A percentile compares a stretch with the other conserved stretches of the same genome.
These are phyloP conservation scores for Drosophila mayaguana DNA, from an alignment of 2,888 invertebrate genomes.

Conservation along the genomic window DNA sequence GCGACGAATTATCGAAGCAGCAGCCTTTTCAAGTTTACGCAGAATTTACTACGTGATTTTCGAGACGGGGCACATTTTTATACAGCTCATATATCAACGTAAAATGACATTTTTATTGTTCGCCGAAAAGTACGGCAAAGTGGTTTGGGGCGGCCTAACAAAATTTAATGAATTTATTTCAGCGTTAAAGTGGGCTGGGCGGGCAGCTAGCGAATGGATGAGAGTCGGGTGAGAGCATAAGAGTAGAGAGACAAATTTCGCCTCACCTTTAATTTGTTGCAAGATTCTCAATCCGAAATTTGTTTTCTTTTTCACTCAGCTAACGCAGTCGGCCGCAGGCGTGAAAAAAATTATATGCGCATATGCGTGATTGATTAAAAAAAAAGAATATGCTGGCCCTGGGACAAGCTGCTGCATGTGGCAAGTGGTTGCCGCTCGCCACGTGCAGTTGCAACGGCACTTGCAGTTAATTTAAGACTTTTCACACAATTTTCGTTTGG, in stretches of 20 bases:
- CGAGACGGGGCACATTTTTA: slow-evolving; percentile 32
- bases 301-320: neutral
- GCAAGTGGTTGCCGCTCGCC: slow-evolving; percentile 20
- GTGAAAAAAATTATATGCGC: slow-evolving; percentile 41
- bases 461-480: slow-evolving; percentile 73
- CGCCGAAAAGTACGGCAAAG: slow-evolving; percentile 38
- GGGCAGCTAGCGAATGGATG: neutral
- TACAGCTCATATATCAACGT: slow-evolving; percentile 65
- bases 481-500: slow-evolving; percentile 63
- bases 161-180: slow-evolving; percentile 69
- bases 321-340: slow-evolving; percentile 22
- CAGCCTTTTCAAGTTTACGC: slow-evolving; percentile 66
- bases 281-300: neutral
- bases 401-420: slow-evolving; percentile 15
- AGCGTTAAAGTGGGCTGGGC: slow-evolving; percentile 40
- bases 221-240: slow-evolving; percentile 26
- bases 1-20: slow-evolving; percentile 70
- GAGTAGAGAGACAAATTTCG: slow-evolving; percentile 31
- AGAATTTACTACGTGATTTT: slow-evolving; percentile 75
- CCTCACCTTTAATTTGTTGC: slow-evolving; percentile 10
- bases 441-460: slow-evolving; percentile 47
- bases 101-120: slow-evolving; percentile 79
- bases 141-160: slow-evolving; percentile 7
- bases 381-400: slow-evolving; percentile 29
- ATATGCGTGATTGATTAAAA: slow-evolving; percentile 72